Evolutionary conservation across 2,113 vertebrate genomes (phyloP), one percentile per base, ranked within the genome.

Genomic region (Mastomys coucha): DNA sequence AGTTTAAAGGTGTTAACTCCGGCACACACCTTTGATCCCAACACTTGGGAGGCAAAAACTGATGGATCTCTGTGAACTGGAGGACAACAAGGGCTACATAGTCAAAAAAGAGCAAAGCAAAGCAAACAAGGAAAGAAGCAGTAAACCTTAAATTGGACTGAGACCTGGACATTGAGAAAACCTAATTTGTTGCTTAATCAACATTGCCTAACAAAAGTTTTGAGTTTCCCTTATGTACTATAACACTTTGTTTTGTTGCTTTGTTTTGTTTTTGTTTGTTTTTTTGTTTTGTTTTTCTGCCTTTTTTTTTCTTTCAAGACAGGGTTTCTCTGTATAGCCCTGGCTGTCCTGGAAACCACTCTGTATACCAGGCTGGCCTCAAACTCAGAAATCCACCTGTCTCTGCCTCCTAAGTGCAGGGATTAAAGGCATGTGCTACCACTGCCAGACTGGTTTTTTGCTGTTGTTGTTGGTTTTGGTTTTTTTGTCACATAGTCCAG

Each of bases 161-260:
- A 88, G 89, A 39, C 33, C 51, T 42, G 45, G 5, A 45, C 95
- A 36, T 17, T 82, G 65, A 95, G 49, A 69, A 91, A 84, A 9
- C 24, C 67, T 84, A 84, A 49, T 72, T 92, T 94, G 56, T 88
- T 94, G 51, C 45, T n/a, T 89, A 78, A 28, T 82, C 16, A 82
- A 1, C 51, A 26, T 72, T 22, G 58, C 8, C 49, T 72, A 1
- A 58, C 45, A 12, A 78, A 67, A 73, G 56, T 58, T 82, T 80
- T 75, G 26, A 69, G 39, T 86, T 76, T 87, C 26, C 53, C 84
- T 80, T 42, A 2, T 65, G 31, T 16, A 24, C 58, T 81, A 75
- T 2, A 17, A 7, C 20, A 7, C n/a, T 69, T 85, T 10, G 26
- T 84, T 39, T 12, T 84, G 1, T 56, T n/a, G 42, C 14, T 58